These are phyloP conservation scores for Chironomus tentans DNA, from an alignment of 2,888 invertebrate species.

Conservation along the genomic window DNA sequence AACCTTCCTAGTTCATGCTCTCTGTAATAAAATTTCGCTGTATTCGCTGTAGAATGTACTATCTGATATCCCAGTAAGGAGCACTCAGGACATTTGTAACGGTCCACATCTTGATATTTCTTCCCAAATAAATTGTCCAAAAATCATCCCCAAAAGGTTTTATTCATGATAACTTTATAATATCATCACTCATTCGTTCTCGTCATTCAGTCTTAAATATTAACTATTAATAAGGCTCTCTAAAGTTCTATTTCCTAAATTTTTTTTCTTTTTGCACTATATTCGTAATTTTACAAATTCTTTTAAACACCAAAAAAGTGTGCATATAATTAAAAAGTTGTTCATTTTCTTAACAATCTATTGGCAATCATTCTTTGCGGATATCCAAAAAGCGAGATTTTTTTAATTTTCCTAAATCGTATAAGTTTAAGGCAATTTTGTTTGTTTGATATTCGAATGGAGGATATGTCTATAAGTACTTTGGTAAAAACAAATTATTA, in stretches of 20 bases:
- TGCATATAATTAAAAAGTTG: not conserved
- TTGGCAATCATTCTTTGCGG: not conserved
- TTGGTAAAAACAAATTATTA: conserved; percentile 24
- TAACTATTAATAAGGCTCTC: not conserved
- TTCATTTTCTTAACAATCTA: not conserved
- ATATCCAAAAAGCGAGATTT: not conserved
- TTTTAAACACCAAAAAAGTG: not conserved
- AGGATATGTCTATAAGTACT: conserved; percentile 12
- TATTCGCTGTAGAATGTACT: no score
- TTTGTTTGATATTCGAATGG: not conserved
- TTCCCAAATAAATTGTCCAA: no score
- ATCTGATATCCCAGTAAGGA: no score
- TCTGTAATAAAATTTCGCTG: no score
- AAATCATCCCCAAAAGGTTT: no score
- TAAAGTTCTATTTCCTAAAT: not conserved
- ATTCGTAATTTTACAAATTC: not conserved
- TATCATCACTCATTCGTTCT: no score
- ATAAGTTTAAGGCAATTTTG: not conserved
- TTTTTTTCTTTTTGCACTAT: not conserved
- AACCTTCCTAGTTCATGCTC: no score
- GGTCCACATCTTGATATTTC: no score
- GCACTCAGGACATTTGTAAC: no score
- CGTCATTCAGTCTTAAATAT: not conserved
- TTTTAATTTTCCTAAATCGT: no score
- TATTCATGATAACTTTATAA: no score